Evolutionary conservation across 2,797 vertebrate genomes (phyloP).

Genomic region (Nannoperca australis): DNA sequence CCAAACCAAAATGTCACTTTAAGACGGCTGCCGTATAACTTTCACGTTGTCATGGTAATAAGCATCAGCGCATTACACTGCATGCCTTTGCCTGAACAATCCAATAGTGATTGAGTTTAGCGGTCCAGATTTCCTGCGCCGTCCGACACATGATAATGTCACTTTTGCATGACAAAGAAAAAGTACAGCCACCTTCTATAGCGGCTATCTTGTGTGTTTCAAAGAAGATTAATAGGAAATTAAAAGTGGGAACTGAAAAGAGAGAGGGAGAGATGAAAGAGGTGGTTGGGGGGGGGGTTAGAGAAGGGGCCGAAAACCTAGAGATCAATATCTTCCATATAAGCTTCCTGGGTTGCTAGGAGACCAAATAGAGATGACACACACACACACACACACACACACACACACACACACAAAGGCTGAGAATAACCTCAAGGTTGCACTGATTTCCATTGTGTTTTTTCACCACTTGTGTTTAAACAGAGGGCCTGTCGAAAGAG

Average conservation of each 20-base stretch:
- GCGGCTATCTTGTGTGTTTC: constrained; percentile 1
- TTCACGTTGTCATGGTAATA: constrained; percentile 66
- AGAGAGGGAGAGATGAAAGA: background rate
- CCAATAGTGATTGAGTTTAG: constrained; percentile 37
- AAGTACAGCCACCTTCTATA: background rate
- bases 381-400: constrained; percentile 2
- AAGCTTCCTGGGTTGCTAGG: constrained; percentile 79
- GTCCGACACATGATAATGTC: constrained; percentile 8
- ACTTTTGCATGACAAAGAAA: constrained; percentile 48
- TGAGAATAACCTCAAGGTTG: constrained; percentile 45
- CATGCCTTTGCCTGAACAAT: constrained; percentile 42
- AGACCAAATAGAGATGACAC: constrained; percentile 59
- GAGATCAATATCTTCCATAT: constrained; percentile 73
- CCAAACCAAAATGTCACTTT: constrained; percentile 33
- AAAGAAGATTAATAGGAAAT: constrained; percentile 61
- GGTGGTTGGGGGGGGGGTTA: too few relatives aligned
- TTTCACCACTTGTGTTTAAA: constrained; percentile 28
- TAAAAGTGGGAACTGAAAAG: constrained; percentile 48
- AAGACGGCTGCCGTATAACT: constrained; percentile 24
- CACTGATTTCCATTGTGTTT: constrained; percentile 39
- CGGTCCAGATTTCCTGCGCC: constrained; percentile 29
- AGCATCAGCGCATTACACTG: constrained; percentile 30
- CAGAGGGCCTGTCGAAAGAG: constrained; percentile 1
- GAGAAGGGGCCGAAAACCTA: constrained; percentile 43
- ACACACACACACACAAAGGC: constrained; percentile 13